Evolutionary conservation across 2,113 vertebrate species (phyloP), one percentile per base, ranked within the genome.

Genomic region (Gasterosteus nipponicus): DNA sequence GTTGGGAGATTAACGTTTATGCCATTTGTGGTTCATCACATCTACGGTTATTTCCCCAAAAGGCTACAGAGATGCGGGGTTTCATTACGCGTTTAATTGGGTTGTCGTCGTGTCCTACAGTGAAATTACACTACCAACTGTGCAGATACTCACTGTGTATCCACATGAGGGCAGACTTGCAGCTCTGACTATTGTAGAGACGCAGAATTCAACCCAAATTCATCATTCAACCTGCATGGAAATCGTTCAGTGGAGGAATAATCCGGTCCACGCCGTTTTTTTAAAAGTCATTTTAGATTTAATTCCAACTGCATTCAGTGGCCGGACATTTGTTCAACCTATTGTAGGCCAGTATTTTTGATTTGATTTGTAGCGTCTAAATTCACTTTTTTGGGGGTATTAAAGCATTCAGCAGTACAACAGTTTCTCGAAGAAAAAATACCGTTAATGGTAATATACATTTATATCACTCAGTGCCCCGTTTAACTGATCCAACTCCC

Each of bases 131-230:
- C 72, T 60, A 80, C 75, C 69, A 67, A 78, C 84, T 84, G 85
- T 82, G 84, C 53, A 29, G 76, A 39, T 39, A 5, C 46, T 73
- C 84, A 53, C 66, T 10, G 19, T 74, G 65, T 72, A 73, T 81
- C 93, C 93, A 94, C 93, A 90, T 57, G 92, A 90, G 92, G 93
- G 91, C 93, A 87, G 75, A 66, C 85, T 92, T 87, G 88, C 71
- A 78, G 70, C 80, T 89, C 39, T 41, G 64, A 19, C 64, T 64
- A 16, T 5, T 22, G 49, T 47, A 65, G 54, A 59, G 77, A 80
- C 22, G 67, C 75, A 84, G 49, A 57, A 60, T 38, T 66, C 15
- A 80, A 74, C 41, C 22, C 71, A 78, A 73, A 70, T 82, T 46
- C 39, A 67, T 60, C 63, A 76, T 75, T 26, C 3, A 80, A 44